phyloP scores from a whole-genome alignment of 2,888 invertebrate genomes.

The Yponomeuta plumbellus region DNA sequence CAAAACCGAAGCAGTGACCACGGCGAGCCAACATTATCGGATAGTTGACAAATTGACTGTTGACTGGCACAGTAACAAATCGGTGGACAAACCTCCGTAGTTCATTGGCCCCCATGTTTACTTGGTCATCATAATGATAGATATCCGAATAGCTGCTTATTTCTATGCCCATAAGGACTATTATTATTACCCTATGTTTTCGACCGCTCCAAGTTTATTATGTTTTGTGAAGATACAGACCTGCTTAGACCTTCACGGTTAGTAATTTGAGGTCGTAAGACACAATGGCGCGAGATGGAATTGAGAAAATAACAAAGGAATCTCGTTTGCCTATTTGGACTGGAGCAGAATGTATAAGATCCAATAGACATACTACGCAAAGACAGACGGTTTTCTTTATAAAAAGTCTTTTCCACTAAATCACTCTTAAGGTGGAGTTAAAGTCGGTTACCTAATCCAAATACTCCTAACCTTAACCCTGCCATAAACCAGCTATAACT shows the following conservation, averaged over 20 bases:
- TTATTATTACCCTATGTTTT: background rate
- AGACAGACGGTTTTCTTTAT: too few species aligned
- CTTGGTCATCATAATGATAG: constrained; percentile 2
- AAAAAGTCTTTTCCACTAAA: too few species aligned
- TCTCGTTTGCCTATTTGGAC: background rate
- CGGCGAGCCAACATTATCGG: background rate
- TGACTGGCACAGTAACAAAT: constrained; percentile 33
- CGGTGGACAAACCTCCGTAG: background rate
- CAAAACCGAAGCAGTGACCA: background rate
- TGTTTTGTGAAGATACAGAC: constrained; percentile 7
- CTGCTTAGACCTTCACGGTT: constrained; percentile 2
- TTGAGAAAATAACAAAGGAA: background rate
- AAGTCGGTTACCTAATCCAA: too few species aligned
- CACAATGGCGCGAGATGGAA: constrained; percentile 4
- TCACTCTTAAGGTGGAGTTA: too few species aligned
- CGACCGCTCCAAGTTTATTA: background rate
- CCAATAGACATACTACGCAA: background rate
- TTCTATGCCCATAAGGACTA: background rate
- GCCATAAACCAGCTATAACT: too few species aligned
- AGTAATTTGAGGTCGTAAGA: constrained; percentile 13
- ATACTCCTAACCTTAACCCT: too few species aligned
- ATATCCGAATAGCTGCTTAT: constrained; percentile 1
- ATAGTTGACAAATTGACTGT: constrained; percentile 41
- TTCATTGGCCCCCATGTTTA: background rate
- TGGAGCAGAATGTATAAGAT: background rate